These are phyloP conservation scores for Calycopis cecrops DNA, from an alignment of 1,140 invertebrate species.

Conservation along the genomic window DNA sequence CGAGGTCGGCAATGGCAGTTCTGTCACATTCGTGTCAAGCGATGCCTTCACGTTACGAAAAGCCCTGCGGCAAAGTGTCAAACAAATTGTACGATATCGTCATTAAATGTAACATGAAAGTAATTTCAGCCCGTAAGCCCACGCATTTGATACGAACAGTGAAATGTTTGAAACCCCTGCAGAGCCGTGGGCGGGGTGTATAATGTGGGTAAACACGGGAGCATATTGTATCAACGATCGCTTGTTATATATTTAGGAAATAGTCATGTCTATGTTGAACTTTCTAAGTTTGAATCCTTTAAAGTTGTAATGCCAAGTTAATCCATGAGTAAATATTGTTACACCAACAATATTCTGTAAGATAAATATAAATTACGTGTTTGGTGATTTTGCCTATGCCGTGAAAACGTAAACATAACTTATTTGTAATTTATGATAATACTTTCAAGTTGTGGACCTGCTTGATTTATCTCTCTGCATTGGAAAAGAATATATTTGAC, in stretches of 20 bases:
- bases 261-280: too few species aligned
- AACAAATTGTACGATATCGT: conserved; percentile 7
- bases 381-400: too few species aligned
- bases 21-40: background rate
- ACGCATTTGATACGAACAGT: conserved; percentile 1
- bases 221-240: background rate
- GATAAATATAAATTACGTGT: too few species aligned
- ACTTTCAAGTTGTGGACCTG: too few species aligned
- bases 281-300: too few species aligned
- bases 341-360: too few species aligned
- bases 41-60: background rate
- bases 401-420: too few species aligned
- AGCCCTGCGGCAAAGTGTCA: conserved; percentile 7
- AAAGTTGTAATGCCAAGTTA: too few species aligned
- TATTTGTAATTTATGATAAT: too few species aligned
- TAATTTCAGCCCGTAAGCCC: conserved; percentile 6
- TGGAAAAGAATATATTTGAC: too few species aligned
- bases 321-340: too few species aligned
- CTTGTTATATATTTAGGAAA: background rate
- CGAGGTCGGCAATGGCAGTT: background rate
- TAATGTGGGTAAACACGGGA: background rate
- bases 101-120: conserved; percentile 6
- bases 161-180: background rate
- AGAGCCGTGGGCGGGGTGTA: background rate
- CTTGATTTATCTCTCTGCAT: too few species aligned